Percentiles rank a stretch among this genome's conserved stretches.
phyloP scores from a whole-genome alignment of 1,140 invertebrate species.

The Cardiocondyla obscurior region DNA sequence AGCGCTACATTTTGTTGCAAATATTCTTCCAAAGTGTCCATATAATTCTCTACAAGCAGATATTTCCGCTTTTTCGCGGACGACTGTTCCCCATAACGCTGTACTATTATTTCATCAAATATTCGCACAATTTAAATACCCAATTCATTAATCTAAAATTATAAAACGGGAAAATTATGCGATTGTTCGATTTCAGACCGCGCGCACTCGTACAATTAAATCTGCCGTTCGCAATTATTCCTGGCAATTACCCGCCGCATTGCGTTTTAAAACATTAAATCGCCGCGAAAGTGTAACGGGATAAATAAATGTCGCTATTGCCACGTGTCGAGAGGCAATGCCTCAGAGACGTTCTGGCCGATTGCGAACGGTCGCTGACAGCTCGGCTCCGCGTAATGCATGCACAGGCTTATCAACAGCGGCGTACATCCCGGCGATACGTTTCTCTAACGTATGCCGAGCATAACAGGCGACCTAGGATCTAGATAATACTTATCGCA shows the following conservation, averaged over 20 bases:
- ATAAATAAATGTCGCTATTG: neutral
- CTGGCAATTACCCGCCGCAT: neutral
- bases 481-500: slow-evolving; percentile 49
- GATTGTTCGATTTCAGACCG: neutral
- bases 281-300: neutral
- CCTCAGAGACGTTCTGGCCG: neutral
- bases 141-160: neutral
- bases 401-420: slow-evolving; percentile 31
- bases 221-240: neutral
- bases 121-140: neutral
- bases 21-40: neutral
- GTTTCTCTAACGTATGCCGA: neutral
- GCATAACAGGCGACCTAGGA: slow-evolving; percentile 29
- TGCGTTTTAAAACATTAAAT: neutral
- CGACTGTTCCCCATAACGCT: neutral
- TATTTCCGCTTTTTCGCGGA: neutral
- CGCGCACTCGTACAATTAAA: neutral
- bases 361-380: neutral
- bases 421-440: slow-evolving; percentile 17
- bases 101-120: neutral
- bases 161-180: neutral
- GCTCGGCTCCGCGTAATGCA: neutral
- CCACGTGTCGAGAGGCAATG: neutral
- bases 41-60: neutral
- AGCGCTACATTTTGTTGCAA: neutral